Evolutionary conservation across 2,888 invertebrate genomes (phyloP).

Genomic region (Patella ulyssiponensis): DNA sequence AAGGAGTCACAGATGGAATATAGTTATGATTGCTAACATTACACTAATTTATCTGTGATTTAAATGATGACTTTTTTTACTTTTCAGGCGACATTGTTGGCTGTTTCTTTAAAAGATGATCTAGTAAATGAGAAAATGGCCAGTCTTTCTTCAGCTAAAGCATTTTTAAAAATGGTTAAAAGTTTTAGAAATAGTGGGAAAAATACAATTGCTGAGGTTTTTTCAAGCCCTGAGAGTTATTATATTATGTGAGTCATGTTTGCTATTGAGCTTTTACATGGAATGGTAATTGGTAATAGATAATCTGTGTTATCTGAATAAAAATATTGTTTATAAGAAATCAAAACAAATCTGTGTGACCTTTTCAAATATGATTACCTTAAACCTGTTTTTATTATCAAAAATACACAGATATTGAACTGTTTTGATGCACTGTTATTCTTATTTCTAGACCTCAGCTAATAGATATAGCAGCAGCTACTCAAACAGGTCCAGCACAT

Average conservation of each 20-base stretch:
- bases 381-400: not conserved
- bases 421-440: slow-evolving; percentile 13
- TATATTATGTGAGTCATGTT: slow-evolving; percentile 72
- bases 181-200: slow-evolving; percentile 77
- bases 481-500: slow-evolving; percentile 80
- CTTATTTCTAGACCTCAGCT: slow-evolving; percentile 76
- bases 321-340: no score
- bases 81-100: slow-evolving; percentile 52
- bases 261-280: not conserved
- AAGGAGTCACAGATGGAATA: no score
- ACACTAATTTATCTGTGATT: not conserved
- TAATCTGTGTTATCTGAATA: no score
- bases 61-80: slow-evolving; percentile 1
- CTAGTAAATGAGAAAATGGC: slow-evolving; percentile 78
- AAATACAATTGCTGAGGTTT: slow-evolving; percentile 77
- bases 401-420: slow-evolving; percentile 8
- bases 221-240: slow-evolving; percentile 77
- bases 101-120: slow-evolving; percentile 72
- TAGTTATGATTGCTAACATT: no score
- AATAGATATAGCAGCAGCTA: slow-evolving; percentile 81
- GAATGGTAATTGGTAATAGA: no score
- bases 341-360: no score
- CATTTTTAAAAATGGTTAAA: slow-evolving; percentile 79
- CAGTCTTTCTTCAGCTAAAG: slow-evolving; percentile 78
- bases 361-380: no score